phyloP scores from a whole-genome alignment of 2,888 invertebrate genomes.

The Callyntrura sp. region DNA sequence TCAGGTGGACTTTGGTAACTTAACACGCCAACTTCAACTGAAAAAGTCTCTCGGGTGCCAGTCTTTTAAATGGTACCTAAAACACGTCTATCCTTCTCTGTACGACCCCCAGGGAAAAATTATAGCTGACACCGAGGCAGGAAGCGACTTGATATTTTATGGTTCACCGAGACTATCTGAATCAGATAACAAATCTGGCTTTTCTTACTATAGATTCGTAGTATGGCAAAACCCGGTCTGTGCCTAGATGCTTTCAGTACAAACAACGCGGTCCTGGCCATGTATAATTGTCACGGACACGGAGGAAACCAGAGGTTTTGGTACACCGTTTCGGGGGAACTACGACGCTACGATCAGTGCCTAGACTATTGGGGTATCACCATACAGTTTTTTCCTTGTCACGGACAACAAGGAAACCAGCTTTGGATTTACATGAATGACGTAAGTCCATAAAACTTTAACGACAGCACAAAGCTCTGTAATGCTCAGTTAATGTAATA shows the following conservation, averaged over 20 bases:
- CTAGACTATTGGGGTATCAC: slow-evolving; percentile 51
- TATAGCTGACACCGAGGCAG: slow-evolving; percentile 11
- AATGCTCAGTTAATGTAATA: too few relatives aligned
- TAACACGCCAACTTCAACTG: slow-evolving; percentile 86
- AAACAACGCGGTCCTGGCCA: background rate
- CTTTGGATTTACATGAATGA: background rate
- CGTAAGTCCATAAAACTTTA: too few relatives aligned
- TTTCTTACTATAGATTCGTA: slow-evolving; percentile 43
- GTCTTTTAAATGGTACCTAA: slow-evolving; percentile 88
- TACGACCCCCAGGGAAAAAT: slow-evolving; percentile 86
- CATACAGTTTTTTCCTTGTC: slow-evolving; percentile 4
- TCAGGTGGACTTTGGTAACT: slow-evolving; percentile 88
- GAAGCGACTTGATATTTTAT: too few relatives aligned
- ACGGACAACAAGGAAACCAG: slow-evolving; percentile 14
- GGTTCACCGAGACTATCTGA: too few relatives aligned
- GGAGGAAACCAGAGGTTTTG: slow-evolving; percentile 74
- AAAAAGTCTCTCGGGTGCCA: slow-evolving; percentile 87
- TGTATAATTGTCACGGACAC: slow-evolving; percentile 60
- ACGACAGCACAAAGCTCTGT: too few relatives aligned
- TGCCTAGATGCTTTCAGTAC: slow-evolving; percentile 58
- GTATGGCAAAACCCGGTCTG: slow-evolving; percentile 24
- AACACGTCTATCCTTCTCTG: slow-evolving; percentile 88
- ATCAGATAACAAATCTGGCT: too few relatives aligned
- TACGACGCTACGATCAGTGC: slow-evolving; percentile 57
- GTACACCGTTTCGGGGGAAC: slow-evolving; percentile 61